These are phyloP conservation scores for Sander lucioperca DNA, from an alignment of 2,113 vertebrate genomes.

Conservation along the genomic window DNA sequence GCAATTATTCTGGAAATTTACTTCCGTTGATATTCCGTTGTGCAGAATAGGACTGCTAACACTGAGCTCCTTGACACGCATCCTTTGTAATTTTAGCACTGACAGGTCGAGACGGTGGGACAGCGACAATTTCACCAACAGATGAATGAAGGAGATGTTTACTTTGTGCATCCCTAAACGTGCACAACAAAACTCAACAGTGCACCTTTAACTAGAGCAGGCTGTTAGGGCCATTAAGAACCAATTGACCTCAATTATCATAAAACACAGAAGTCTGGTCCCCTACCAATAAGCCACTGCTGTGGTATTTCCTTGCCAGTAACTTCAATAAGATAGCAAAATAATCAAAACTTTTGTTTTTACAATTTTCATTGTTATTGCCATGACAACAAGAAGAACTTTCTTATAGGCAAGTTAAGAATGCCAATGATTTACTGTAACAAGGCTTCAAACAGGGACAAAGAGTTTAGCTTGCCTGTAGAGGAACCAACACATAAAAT, in stretches of 20 bases:
- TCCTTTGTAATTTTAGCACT: no score
- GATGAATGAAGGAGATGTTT: no score
- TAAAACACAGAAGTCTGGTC: not conserved
- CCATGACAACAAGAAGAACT: not conserved
- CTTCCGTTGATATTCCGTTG: no score
- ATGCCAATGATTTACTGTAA: conserved; percentile 1
- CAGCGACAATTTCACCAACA: no score
- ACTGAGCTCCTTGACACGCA: not conserved
- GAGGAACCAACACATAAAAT: conserved; percentile 78
- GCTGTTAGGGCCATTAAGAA: not conserved
- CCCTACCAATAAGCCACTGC: not conserved
- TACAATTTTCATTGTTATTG: not conserved
- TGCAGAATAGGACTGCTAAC: not conserved
- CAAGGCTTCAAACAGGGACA: not conserved
- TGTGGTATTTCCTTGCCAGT: not conserved
- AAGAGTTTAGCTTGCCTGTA: conserved; percentile 63
- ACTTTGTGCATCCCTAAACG: not conserved
- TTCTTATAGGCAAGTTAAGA: not conserved
- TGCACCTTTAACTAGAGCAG: not conserved
- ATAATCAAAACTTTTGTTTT: not conserved
- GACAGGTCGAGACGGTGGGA: no score
- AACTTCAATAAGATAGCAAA: not conserved
- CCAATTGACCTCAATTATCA: not conserved
- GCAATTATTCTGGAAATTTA: no score
- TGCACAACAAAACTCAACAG: not conserved